Evolutionary conservation across 1,140 invertebrate genomes (phyloP).

Genomic region (Leptinotarsa lineolata): DNA sequence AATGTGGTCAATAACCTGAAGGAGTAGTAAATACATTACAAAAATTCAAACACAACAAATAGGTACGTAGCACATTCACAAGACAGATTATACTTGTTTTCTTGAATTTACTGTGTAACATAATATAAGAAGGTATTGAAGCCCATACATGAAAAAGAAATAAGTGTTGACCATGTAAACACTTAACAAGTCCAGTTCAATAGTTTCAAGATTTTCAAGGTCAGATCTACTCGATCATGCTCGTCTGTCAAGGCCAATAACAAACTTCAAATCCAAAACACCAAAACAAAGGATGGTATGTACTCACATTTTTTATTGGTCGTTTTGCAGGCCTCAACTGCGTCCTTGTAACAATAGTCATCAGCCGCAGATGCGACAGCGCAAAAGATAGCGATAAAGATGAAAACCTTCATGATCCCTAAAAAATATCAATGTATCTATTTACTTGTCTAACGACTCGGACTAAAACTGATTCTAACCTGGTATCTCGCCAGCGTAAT

Average conservation of each 20-base stretch:
- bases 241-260: not conserved
- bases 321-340: slow-evolving; percentile 62
- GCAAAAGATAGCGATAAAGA: slow-evolving; percentile 58
- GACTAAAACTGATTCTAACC: slow-evolving; percentile 39
- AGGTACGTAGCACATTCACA: no score
- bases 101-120: no score
- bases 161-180: no score
- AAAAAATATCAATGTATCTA: slow-evolving; percentile 27
- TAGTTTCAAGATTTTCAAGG: not conserved
- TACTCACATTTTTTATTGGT: slow-evolving; percentile 53
- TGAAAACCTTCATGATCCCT: slow-evolving; percentile 63
- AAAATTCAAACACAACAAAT: no score
- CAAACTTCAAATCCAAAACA: not conserved
- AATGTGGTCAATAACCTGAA: no score
- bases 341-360: slow-evolving; percentile 67
- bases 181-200: no score
- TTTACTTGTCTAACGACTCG: slow-evolving; percentile 3
- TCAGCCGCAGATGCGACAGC: slow-evolving; percentile 59
- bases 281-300: not conserved
- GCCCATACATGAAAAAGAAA: no score
- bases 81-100: no score
- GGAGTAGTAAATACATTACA: no score
- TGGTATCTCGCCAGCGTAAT: slow-evolving; percentile 58
- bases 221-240: not conserved
- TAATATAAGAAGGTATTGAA: no score